Evolutionary conservation across 2,113 vertebrate genomes (phyloP).

Genomic region (Festucalex cinctus): DNA sequence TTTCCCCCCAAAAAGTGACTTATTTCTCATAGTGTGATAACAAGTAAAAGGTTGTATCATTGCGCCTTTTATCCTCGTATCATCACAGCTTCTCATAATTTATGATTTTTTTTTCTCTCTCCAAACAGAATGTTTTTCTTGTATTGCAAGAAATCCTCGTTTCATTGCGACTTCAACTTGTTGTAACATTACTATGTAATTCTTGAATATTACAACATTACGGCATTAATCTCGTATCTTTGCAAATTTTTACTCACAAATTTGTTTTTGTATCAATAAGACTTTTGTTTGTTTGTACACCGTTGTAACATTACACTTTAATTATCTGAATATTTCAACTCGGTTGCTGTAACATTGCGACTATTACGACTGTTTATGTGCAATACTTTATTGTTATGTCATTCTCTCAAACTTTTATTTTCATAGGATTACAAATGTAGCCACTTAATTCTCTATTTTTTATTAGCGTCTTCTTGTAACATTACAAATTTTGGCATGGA

Average conservation of each 20-base stretch:
- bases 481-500: background rate
- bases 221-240: background rate
- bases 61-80: background rate
- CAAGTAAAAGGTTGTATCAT: background rate
- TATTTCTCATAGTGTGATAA: background rate
- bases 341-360: background rate
- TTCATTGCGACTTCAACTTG: background rate
- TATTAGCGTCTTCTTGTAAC: background rate
- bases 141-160: background rate
- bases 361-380: background rate
- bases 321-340: background rate
- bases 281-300: no score
- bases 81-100: background rate
- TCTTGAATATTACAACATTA: background rate
- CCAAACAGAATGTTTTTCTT: background rate
- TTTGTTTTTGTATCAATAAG: no score
- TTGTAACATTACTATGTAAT: no score
- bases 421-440: background rate
- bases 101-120: background rate
- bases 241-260: background rate
- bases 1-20: no score
- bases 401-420: background rate
- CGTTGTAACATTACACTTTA: no score
- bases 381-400: background rate
- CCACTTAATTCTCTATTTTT: background rate